Percentiles rank a stretch among this genome's conserved stretches.
Conservation (phyloP, 2,113 vertebrate genomes). For the Xiphorhynchus elegans region DNA sequence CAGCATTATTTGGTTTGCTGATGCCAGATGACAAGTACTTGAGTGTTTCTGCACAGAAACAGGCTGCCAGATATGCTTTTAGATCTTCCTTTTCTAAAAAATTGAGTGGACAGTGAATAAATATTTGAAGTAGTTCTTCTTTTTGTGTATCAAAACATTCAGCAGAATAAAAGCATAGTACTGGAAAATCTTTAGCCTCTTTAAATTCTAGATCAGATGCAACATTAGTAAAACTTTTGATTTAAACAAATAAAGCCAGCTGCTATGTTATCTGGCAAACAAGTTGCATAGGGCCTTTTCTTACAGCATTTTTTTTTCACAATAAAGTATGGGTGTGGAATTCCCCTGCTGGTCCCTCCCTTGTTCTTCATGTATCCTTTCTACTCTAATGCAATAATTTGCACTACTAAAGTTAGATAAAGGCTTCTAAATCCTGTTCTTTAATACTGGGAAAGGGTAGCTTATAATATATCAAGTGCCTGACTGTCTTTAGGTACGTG, state of each 20-base stretch:
- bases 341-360: background rate
- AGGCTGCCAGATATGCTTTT: background rate
- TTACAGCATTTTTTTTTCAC: background rate
- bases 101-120: background rate
- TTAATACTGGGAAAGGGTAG: background rate
- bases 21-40: background rate
- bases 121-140: background rate
- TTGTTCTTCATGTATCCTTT: background rate
- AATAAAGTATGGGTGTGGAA: background rate
- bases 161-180: background rate
- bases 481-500: background rate
- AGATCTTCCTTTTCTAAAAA: background rate
- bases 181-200: conserved; percentile 4
- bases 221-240: background rate
- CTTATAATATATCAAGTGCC: background rate
- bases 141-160: background rate
- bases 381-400: background rate
- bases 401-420: background rate
- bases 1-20: conserved; percentile 1
- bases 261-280: background rate
- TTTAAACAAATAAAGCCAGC: background rate
- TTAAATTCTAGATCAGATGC: background rate
- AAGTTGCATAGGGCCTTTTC: background rate
- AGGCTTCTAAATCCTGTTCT: background rate
- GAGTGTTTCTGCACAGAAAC: background rate